A percentile compares a stretch with the other conserved stretches of the same genome.
phyloP scores from a whole-genome alignment of 2,113 vertebrate species.

The Onychorhynchus coronatus region DNA sequence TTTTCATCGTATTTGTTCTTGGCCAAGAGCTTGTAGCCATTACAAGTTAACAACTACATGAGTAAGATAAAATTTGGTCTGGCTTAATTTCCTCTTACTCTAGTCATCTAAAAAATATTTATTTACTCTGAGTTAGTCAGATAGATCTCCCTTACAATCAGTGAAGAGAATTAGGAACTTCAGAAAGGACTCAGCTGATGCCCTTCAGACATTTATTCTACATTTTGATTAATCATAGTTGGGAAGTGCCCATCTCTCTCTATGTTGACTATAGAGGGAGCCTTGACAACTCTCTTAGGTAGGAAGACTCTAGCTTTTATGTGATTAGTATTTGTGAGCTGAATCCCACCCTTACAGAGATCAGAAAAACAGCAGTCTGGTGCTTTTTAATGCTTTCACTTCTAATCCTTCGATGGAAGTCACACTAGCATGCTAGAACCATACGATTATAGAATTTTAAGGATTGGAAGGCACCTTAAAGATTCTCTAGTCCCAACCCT shows the following conservation, averaged over 20 bases:
- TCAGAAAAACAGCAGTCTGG: neutral
- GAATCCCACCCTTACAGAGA: neutral
- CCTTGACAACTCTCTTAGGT: constrained; percentile 32
- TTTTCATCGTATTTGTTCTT: neutral
- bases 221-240: neutral
- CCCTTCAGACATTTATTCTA: neutral
- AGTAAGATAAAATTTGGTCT: neutral
- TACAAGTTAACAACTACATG: neutral
- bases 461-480: neutral
- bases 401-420: neutral
- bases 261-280: constrained; percentile 36
- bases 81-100: neutral
- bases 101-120: neutral
- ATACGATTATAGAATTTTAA: neutral
- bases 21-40: neutral
- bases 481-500: neutral
- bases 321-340: neutral
- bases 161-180: neutral
- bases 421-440: neutral
- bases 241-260: neutral
- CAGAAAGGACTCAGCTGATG: neutral
- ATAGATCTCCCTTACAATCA: neutral
- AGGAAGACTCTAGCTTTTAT: neutral
- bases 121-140: neutral
- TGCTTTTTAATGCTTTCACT: neutral